Percentiles rank a stretch among this genome's conserved stretches.
These are phyloP conservation scores for Lophotriccus pileatus DNA, from an alignment of 2,797 vertebrate genomes.

Conservation along the genomic window DNA sequence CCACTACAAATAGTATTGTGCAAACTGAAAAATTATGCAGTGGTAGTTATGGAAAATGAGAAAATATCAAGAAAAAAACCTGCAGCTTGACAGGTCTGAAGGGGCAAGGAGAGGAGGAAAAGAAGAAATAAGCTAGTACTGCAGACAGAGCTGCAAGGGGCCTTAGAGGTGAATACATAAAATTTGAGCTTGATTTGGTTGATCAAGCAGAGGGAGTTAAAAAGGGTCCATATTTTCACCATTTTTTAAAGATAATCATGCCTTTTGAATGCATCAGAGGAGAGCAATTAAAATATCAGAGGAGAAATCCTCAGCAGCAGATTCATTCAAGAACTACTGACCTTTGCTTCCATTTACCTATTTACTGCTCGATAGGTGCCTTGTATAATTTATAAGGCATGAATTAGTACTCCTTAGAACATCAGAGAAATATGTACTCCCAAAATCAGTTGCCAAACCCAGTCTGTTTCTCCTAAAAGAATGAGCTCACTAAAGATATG, in stretches of 20 bases:
- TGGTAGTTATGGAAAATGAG: neutral
- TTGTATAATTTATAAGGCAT: slow-evolving; percentile 2
- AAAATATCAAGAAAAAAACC: neutral
- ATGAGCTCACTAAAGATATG: slow-evolving; percentile 23
- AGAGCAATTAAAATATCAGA: slow-evolving; percentile 3
- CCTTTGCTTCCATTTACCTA: neutral
- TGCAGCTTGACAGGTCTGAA: neutral
- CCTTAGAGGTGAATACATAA: neutral
- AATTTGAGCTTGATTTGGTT: neutral
- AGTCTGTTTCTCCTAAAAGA: neutral
- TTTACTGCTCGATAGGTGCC: neutral
- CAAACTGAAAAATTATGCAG: neutral
- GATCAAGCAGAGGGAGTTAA: neutral
- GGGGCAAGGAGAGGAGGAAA: neutral
- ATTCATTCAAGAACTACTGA: neutral
- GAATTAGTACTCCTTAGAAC: neutral
- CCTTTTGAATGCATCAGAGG: neutral
- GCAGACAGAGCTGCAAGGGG: neutral
- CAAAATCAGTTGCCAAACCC: neutral
- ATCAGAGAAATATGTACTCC: neutral
- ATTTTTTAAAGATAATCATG: neutral
- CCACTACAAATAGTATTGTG: neutral
- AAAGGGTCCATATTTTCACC: neutral
- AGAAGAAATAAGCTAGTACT: neutral
- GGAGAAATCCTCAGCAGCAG: neutral